Evolutionary conservation across 2,113 vertebrate genomes (phyloP).

Genomic region (Aviceda subcristata): DNA sequence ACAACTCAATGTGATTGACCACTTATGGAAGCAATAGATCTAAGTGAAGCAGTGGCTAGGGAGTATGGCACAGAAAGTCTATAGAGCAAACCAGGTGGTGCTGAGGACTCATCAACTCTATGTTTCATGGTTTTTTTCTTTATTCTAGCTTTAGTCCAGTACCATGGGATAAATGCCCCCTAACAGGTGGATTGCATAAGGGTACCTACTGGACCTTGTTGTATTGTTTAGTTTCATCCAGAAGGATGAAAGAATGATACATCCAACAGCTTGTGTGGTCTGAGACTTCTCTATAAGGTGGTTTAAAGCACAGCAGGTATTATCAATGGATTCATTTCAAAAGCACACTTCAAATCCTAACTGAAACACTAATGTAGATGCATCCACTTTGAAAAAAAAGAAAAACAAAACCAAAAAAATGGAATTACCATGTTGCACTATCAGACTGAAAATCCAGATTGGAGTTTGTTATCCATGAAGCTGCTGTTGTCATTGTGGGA

Average conservation of each 20-base stretch:
- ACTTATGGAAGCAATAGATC: neutral
- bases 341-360: neutral
- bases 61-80: neutral
- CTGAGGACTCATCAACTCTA: neutral
- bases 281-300: neutral
- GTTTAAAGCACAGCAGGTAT: neutral
- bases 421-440: neutral
- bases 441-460: neutral
- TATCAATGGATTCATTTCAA: neutral
- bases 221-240: neutral
- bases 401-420: no score
- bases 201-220: neutral
- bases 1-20: neutral
- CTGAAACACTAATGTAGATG: neutral
- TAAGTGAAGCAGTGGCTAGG: neutral
- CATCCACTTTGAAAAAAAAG: neutral
- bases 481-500: neutral
- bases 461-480: neutral
- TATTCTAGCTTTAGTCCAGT: neutral
- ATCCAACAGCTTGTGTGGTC: neutral
- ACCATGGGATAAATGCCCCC: neutral
- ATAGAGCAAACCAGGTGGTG: neutral
- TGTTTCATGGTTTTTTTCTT: accelerated
- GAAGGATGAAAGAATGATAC: neutral
- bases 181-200: neutral